These are phyloP conservation scores for Haliaeetus leucogaster DNA, from an alignment of 2,113 vertebrate species.

Conservation along the genomic window DNA sequence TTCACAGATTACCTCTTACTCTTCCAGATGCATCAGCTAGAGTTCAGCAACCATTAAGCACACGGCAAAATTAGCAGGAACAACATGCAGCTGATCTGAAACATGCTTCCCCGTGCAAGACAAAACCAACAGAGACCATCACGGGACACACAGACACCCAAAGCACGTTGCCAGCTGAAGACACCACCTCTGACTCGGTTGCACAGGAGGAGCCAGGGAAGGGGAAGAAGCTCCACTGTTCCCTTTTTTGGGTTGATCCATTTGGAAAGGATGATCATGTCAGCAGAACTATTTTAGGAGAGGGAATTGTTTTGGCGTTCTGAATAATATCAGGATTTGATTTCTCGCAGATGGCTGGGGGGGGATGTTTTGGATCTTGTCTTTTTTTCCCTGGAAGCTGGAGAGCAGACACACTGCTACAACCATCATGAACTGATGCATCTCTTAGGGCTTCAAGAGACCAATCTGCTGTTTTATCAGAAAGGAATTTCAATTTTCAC, in stretches of 20 bases:
- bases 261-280: background rate
- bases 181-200: background rate
- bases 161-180: background rate
- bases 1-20: background rate
- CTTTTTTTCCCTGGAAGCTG: background rate
- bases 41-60: background rate
- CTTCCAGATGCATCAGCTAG: background rate
- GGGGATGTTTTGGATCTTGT: background rate
- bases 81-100: constrained; percentile 24
- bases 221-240: background rate
- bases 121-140: background rate
- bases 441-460: background rate
- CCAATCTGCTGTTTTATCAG: background rate
- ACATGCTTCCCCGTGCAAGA: constrained; percentile 15
- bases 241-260: constrained; percentile 2
- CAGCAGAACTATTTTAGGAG: background rate
- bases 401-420: background rate
- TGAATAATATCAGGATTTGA: background rate
- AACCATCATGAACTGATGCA: background rate
- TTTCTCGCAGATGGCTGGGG: background rate
- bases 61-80: background rate
- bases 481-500: background rate
- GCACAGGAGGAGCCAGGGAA: background rate
- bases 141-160: background rate
- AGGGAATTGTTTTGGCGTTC: background rate